Evolutionary conservation across 2,113 vertebrate genomes (phyloP), one percentile per base, ranked within the genome.

Genomic region (Oncorhynchus keta): DNA sequence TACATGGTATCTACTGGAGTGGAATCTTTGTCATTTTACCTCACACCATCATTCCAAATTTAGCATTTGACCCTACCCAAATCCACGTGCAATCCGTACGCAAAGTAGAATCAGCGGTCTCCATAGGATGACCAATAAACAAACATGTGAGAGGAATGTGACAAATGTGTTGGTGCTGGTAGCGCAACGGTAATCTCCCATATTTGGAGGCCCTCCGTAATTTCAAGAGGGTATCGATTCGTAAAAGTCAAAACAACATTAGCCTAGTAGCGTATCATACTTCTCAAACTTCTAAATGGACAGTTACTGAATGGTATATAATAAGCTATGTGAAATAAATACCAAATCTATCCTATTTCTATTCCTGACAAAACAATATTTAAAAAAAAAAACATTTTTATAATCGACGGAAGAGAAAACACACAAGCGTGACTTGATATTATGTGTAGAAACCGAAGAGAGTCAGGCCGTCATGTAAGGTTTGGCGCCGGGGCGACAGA

Each of bases 401-500:
- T 9, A 26, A 65, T 45, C 8, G n/a, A 62, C 59, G 4, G 59
- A 68, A 35, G 66, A 55, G 49, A 55, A 55, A 16, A 55, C 16
- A 18, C 66, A 28, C 28, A 26, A 30, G 32, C 30, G 28, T 68
- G 66, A 35, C 30, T 28, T 39, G 32, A 20, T 35, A 16, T 16
- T 18, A 18, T 39, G 66, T 16, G 24, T 26, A 28, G 1, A 28
- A 64, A 9, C 7, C 9, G 64, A 24, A 66, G 66, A 8, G 1
- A 48, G 68, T 13, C 68, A 69, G n/a, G 16, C 39, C 39, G 3
- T 28, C 39, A 65, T 18, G 76, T 70, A 64, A 76, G 72, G 73
- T 68, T 80, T 89, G 90, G 88, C 84, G 83, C 89, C 81, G 70
- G 77, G 73, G 74, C 72, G 76, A 79, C 73, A 39, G 28, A 48